Conservation (phyloP, 92 coral and sea anemone genomes). For the Phymanthus crucifer region DNA sequence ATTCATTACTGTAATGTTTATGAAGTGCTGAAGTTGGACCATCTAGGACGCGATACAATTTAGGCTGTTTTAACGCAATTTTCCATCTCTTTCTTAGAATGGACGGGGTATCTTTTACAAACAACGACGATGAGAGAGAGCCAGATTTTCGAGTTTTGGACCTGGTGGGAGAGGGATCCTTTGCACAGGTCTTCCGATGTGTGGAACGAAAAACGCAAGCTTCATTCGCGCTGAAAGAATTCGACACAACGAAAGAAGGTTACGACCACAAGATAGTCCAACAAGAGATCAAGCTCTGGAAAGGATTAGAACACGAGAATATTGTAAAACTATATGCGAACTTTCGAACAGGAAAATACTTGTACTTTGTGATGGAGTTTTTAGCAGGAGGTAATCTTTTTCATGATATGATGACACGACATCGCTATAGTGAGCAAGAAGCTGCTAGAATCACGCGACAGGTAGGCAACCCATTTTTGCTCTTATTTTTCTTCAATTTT, state of each 20-base stretch:
- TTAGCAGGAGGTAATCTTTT: slow-evolving; percentile 68
- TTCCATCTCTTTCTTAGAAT: background rate
- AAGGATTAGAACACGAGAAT: slow-evolving; percentile 69
- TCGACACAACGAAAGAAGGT: slow-evolving; percentile 47
- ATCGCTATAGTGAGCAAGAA: slow-evolving; percentile 60
- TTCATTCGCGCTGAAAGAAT: slow-evolving; percentile 74
- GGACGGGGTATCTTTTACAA: background rate
- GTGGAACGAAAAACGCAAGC: slow-evolving; percentile 56
- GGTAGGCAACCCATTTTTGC: slow-evolving; percentile 31
- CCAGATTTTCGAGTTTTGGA: slow-evolving; percentile 67
- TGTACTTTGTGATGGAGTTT: slow-evolving; percentile 77
- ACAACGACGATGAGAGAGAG: background rate
- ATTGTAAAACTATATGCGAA: slow-evolving; percentile 75
- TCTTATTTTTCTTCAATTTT: background rate
- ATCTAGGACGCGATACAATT: background rate
- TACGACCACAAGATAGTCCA: slow-evolving; percentile 60
- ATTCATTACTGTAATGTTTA: background rate
- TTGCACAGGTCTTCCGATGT: slow-evolving; percentile 77
- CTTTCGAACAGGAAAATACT: slow-evolving; percentile 52
- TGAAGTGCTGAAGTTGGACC: background rate
- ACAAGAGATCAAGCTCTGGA: slow-evolving; percentile 83
- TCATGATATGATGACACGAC: slow-evolving; percentile 63
- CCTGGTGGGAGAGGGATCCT: slow-evolving; percentile 73
- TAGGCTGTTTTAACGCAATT: background rate
- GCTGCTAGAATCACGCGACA: slow-evolving; percentile 58